Evolutionary conservation across 2,888 invertebrate genomes (phyloP).

Genomic region (Chymomyza procnemis): DNA sequence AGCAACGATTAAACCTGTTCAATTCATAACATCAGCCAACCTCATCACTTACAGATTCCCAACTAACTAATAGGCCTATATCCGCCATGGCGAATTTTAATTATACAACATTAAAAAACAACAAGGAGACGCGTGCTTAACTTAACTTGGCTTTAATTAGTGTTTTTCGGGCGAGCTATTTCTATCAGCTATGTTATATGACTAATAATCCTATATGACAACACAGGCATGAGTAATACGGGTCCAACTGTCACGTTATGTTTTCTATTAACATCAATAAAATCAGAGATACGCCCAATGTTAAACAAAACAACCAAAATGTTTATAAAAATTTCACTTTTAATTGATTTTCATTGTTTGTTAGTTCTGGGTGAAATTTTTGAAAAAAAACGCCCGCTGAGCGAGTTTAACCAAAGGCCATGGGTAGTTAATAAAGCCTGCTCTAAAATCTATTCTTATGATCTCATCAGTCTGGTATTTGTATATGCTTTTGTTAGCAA

Average conservation of each 20-base stretch:
- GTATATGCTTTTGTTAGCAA: background rate
- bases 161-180: background rate
- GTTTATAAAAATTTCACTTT: constrained; percentile 45
- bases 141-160: background rate
- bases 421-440: background rate
- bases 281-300: constrained; percentile 25
- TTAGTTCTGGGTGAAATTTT: constrained; percentile 35
- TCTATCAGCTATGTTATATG: constrained; percentile 37
- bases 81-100: constrained; percentile 66
- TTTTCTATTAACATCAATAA: constrained; percentile 29
- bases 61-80: constrained; percentile 48
- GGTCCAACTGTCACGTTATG: background rate
- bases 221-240: constrained; percentile 7
- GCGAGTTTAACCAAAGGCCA: constrained; percentile 30
- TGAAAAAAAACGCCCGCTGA: constrained; percentile 38
- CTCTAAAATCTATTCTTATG: constrained; percentile 24
- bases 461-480: constrained; percentile 35
- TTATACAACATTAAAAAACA: constrained; percentile 34
- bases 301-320: background rate
- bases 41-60: background rate
- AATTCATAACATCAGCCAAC: background rate
- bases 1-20: constrained; percentile 2
- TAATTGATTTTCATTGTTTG: constrained; percentile 62
- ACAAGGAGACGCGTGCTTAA: constrained; percentile 46
- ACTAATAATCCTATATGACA: constrained; percentile 49